These are phyloP conservation scores for Phoeniculus purpureus DNA, from an alignment of 2,797 vertebrate species.

Conservation along the genomic window DNA sequence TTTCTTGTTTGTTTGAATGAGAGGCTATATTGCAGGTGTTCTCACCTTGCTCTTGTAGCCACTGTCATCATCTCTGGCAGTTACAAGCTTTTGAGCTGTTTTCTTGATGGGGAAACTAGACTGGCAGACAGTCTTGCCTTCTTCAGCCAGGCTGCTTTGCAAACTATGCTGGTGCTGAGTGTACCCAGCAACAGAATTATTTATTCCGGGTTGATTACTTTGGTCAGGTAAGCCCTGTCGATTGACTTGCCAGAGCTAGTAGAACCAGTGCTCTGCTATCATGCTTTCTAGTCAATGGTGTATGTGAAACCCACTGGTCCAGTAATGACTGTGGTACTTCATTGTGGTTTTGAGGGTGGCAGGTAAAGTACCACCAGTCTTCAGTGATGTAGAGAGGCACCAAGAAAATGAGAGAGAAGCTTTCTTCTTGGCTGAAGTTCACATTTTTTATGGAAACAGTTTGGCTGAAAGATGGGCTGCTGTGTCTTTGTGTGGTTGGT, in stretches of 20 bases:
- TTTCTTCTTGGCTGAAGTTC: neutral
- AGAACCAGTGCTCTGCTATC: neutral
- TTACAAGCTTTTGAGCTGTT: neutral
- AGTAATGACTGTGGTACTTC: fast-evolving
- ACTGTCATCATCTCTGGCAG: neutral
- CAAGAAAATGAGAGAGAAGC: neutral
- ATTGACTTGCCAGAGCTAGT: neutral
- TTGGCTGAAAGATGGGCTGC: neutral
- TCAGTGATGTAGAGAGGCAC: neutral
- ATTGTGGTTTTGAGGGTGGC: neutral
- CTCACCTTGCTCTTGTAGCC: neutral
- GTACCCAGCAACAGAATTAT: neutral
- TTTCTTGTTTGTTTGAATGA: neutral
- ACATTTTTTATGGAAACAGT: neutral
- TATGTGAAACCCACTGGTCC: neutral
- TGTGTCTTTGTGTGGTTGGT: neutral
- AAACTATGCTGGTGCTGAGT: fast-evolving
- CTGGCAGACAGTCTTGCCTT: neutral
- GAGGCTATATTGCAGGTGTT: neutral
- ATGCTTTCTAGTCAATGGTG: fast-evolving
- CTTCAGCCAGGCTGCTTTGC: neutral
- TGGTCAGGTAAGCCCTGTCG: neutral
- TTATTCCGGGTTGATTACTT: neutral
- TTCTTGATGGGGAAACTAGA: fast-evolving
- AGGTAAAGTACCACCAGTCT: neutral